These are phyloP conservation scores for Psilopsiagon aurifrons DNA, from an alignment of 2,113 vertebrate genomes.

Conservation along the genomic window DNA sequence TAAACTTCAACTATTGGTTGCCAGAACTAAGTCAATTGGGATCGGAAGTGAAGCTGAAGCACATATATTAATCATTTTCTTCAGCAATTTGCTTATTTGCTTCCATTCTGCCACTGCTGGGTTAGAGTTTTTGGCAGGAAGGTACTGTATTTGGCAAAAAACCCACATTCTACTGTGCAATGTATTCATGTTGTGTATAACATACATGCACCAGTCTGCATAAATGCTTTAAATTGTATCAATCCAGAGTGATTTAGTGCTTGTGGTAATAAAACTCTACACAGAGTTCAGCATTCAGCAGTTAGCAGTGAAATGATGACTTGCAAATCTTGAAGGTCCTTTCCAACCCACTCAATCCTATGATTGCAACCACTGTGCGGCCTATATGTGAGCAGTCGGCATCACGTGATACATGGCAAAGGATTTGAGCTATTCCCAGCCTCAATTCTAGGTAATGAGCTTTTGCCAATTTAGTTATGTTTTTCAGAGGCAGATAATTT, in stretches of 20 bases:
- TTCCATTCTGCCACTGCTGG: conserved; percentile 5
- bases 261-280: background rate
- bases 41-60: background rate
- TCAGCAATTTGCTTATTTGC: background rate
- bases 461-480: background rate
- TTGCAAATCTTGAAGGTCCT: background rate
- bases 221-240: background rate
- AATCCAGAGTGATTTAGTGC: background rate
- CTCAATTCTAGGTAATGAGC: background rate
- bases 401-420: fast-evolving
- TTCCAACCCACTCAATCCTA: background rate
- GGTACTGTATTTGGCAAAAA: background rate
- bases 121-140: background rate
- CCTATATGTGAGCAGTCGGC: background rate
- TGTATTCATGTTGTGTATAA: background rate
- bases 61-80: background rate
- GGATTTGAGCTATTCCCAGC: background rate
- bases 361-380: background rate
- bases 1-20: background rate
- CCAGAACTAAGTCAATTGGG: background rate
- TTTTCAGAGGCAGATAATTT: background rate
- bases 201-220: background rate
- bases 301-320: background rate
- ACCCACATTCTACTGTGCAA: background rate
- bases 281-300: background rate